phyloP scores from a whole-genome alignment of 1,140 invertebrate species.

The Leptoteleia sp. region DNA sequence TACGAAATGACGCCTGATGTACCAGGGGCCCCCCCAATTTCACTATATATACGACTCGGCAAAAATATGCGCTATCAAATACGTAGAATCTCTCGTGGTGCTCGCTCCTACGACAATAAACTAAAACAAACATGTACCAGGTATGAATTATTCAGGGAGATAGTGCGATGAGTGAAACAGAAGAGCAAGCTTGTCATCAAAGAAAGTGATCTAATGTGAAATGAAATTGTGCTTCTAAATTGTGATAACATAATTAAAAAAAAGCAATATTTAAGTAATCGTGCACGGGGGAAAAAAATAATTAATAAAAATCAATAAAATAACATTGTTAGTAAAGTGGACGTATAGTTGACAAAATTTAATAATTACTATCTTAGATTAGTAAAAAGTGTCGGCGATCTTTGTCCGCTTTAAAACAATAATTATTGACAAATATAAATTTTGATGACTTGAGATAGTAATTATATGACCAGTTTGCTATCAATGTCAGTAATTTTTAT shows the following conservation, averaged over 20 bases:
- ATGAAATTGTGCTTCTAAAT: background rate
- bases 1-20: constrained; percentile 43
- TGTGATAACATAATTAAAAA: background rate
- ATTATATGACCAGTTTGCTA: no score
- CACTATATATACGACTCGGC: constrained; percentile 52
- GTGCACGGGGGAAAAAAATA: no score
- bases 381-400: no score
- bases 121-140: constrained; percentile 51
- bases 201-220: constrained; percentile 2
- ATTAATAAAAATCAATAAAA: no score
- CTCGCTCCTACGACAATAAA: constrained; percentile 17
- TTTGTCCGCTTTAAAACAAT: no score
- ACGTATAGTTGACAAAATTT: no score
- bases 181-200: background rate
- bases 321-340: no score
- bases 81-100: constrained; percentile 31
- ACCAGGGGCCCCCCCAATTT: constrained; percentile 36
- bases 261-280: no score
- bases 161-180: constrained; percentile 1
- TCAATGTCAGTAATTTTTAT: no score
- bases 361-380: no score
- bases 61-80: constrained; percentile 51
- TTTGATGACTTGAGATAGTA: no score
- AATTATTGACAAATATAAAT: no score
- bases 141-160: constrained; percentile 24